phyloP scores from a whole-genome alignment of 2,797 vertebrate genomes.

The Tinamus major region DNA sequence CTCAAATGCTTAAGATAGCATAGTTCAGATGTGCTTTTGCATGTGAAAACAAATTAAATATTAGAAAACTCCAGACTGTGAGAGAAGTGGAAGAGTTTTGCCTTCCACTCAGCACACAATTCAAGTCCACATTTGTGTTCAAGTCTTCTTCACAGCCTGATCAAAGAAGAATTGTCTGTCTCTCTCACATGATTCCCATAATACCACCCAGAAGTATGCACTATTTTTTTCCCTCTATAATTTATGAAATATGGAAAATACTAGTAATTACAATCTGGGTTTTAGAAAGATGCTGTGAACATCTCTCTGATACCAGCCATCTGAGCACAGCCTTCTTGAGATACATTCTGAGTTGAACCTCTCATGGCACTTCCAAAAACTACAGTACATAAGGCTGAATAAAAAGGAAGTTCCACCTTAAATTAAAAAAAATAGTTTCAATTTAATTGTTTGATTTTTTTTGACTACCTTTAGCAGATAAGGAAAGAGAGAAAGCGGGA shows the following conservation, averaged over 20 bases:
- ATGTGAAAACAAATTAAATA: neutral
- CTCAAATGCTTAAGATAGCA: neutral
- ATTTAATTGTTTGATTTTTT: neutral
- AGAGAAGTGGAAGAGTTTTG: neutral
- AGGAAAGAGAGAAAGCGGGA: neutral
- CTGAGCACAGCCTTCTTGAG: neutral
- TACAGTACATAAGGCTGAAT: neutral
- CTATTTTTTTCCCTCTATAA: neutral
- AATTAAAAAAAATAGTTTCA: neutral
- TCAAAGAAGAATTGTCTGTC: neutral
- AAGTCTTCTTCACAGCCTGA: neutral
- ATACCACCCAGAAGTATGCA: neutral
- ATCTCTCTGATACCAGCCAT: neutral
- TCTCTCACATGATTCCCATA: neutral
- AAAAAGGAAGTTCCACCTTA: neutral
- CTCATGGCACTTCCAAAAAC: neutral
- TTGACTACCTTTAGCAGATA: neutral
- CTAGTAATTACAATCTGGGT: neutral
- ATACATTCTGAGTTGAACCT: accelerated
- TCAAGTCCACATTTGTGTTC: accelerated
- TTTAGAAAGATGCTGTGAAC: neutral
- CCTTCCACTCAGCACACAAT: neutral
- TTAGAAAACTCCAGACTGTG: neutral
- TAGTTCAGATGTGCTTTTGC: neutral
- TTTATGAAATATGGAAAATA: neutral